Evolutionary conservation across 2,797 vertebrate species (phyloP).

Genomic region (Anomalospiza imberbis): DNA sequence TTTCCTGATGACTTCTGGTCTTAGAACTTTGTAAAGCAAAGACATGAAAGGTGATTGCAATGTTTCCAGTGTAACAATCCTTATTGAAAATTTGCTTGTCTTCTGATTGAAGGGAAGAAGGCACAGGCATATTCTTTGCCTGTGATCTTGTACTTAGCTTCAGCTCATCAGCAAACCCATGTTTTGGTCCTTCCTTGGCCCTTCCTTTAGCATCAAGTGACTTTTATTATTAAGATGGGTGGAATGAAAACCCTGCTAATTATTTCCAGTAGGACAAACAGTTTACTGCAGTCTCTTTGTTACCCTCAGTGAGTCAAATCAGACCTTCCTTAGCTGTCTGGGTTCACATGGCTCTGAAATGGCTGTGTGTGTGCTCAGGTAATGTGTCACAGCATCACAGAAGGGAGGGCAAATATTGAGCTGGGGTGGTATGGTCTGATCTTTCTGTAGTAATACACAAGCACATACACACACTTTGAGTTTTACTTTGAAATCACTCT

Average conservation of each 20-base stretch:
- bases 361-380: not conserved
- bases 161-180: not conserved
- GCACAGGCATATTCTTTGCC: not conserved
- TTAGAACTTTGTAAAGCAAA: not conserved
- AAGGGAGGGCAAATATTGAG: not conserved
- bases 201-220: not conserved
- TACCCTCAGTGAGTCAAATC: not conserved
- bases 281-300: not conserved
- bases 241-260: not conserved
- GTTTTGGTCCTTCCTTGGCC: not conserved
- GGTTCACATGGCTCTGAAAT: too few species aligned
- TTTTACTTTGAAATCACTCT: not conserved
- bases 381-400: not conserved
- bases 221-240: not conserved
- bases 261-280: not conserved
- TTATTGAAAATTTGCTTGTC: not conserved
- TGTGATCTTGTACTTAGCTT: not conserved
- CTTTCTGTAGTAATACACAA: not conserved
- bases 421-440: not conserved
- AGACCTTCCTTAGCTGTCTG: not conserved
- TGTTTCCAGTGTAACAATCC: not conserved
- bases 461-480: fast-evolving
- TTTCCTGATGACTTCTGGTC: not conserved
- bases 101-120: not conserved
- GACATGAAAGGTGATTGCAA: not conserved